Base-by-base conservation (phyloP, 2,797 vertebrate genomes). In the Pseudomugil gertrudae region DNA sequence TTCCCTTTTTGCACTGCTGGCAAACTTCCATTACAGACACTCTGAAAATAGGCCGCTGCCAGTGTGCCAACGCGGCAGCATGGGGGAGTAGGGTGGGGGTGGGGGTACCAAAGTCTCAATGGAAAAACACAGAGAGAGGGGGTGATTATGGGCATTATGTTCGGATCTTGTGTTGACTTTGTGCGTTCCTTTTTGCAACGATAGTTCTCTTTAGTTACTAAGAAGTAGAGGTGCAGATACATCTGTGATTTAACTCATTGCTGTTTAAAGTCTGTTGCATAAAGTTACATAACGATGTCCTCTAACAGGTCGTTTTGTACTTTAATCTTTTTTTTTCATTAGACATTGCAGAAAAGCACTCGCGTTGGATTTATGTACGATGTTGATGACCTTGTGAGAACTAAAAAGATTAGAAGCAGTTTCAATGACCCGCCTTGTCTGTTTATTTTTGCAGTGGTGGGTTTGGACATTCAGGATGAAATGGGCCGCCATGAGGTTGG, bases 401-500 rank as follows among this genome's bases (percentile, higher is more conserved):
- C 21, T 8, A n/a, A 17, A 21, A 68, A 23, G 19, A 57, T 23
- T 70, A 10, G 9, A 53, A 51, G 17, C 14, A 57, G n/a, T 68
- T 9, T 52, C 15, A 48, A 2, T n/a, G 13, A 63, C 21, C 9
- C 35, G 21, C 11, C 2, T 0, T 50, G 29, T 52, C 7, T 32
- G 2, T 9, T 40, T 50, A 9, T 54, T 57, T 21, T 58, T 61
- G 36, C 84, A 99, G 98, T 99, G 94, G 96, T 99, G 73, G 98
- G 98, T 45, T 89, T 99, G 57, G 98, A 99, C 92, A 99, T 99
- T 87, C 98, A 99, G 77, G 98, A 99, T 93, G 98, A 99, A 91
- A 99, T 99, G 98, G 98, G 98, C 73, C 94, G 98, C 47, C 98
- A 99, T 0, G 98, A 99, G 86, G 97, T 99, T 65, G 98, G 98